These are phyloP conservation scores for Macroteleia sp. DNA, from an alignment of 2,888 invertebrate species.

Conservation along the genomic window DNA sequence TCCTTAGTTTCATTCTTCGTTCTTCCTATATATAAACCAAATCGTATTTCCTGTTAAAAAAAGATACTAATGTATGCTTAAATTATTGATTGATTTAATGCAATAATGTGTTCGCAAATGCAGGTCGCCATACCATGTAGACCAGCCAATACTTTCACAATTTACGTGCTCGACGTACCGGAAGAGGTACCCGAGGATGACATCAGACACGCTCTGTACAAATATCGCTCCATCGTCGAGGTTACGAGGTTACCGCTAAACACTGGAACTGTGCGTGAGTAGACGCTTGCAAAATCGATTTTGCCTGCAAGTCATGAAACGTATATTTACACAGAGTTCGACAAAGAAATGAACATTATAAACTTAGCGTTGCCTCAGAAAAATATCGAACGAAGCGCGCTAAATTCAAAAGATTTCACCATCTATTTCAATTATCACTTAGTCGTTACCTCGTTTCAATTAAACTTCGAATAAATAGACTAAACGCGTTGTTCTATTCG, in stretches of 20 bases:
- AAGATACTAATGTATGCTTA: no score
- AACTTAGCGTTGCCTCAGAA: constrained; percentile 42
- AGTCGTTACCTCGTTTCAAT: constrained; percentile 37
- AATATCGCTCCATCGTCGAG: constrained; percentile 92
- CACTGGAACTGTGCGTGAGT: constrained; percentile 80
- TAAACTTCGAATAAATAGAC: constrained; percentile 52
- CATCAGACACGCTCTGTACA: constrained; percentile 91
- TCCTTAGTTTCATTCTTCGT: no score
- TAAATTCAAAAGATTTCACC: constrained; percentile 46
- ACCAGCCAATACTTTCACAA: constrained; percentile 94
- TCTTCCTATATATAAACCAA: no score
- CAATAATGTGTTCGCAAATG: constrained; percentile 26
- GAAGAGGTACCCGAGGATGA: constrained; percentile 94
- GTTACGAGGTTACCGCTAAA: constrained; percentile 88
- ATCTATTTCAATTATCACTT: constrained; percentile 57
- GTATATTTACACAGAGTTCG: constrained; percentile 54
- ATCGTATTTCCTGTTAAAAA: no score
- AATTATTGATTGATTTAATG: no score
- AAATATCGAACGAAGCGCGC: constrained; percentile 33
- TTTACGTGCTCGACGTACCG: constrained; percentile 92
- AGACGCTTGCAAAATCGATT: constrained; percentile 62
- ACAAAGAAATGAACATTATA: constrained; percentile 52
- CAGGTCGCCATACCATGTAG: constrained; percentile 93
- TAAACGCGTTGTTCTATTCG: constrained; percentile 32
- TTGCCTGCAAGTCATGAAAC: constrained; percentile 54